Evolutionary conservation across 2,113 vertebrate genomes (phyloP).

Genomic region (Muntiacus muntjak): DNA sequence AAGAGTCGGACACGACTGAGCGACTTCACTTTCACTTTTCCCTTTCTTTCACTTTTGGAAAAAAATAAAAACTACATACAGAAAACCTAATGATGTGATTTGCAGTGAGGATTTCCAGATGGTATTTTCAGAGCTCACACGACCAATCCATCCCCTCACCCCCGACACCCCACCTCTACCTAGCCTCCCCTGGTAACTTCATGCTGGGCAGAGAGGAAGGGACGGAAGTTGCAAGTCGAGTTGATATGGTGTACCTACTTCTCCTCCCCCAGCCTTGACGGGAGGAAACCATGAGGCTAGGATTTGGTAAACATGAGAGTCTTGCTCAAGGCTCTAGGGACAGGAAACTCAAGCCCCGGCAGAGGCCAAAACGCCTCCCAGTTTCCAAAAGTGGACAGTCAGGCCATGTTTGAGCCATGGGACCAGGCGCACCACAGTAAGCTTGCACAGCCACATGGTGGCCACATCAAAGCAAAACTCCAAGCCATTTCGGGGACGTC

Average conservation of each 20-base stretch:
- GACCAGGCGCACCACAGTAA: neutral
- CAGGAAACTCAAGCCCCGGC: neutral
- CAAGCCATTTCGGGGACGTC: neutral
- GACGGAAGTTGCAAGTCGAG: neutral
- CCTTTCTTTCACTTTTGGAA: neutral
- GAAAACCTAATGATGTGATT: neutral
- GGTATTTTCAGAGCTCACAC: neutral
- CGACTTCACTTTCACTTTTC: neutral
- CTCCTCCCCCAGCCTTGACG: neutral
- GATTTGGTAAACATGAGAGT: slow-evolving; percentile 22
- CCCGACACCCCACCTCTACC: rapidly evolving
- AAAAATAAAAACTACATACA: neutral
- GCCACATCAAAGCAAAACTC: neutral
- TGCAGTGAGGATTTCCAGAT: neutral
- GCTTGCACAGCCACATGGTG: neutral
- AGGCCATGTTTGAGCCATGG: neutral
- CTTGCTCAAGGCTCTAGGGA: slow-evolving; percentile 33
- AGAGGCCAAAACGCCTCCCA: neutral
- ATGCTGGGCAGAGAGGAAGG: neutral
- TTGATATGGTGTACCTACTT: neutral
- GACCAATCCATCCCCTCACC: neutral
- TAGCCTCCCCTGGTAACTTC: neutral
- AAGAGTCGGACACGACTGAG: neutral
- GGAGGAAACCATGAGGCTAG: neutral
- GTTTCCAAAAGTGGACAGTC: slow-evolving; percentile 11